Evolutionary conservation across 2,797 vertebrate species (phyloP).

Genomic region (Brachymystax lenok): DNA sequence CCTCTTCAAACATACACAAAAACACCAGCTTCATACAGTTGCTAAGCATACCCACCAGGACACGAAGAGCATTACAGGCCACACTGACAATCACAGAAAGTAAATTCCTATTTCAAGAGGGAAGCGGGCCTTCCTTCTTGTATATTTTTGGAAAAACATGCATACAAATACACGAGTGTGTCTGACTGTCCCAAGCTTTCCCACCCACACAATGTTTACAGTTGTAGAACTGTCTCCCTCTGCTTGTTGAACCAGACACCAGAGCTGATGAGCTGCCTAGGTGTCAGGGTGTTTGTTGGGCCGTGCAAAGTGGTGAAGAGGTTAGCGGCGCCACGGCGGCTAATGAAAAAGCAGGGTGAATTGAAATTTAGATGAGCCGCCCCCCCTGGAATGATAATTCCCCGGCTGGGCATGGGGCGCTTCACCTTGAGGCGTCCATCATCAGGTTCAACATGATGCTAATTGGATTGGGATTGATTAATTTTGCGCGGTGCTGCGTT

Average conservation of each 20-base stretch:
- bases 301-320: constrained; percentile 53
- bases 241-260: constrained; percentile 2
- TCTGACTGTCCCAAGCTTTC: too few species aligned
- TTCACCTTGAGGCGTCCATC: constrained; percentile 96
- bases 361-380: constrained; percentile 73
- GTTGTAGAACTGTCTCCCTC: too few species aligned
- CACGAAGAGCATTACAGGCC: not conserved
- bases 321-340: constrained; percentile 82
- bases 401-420: constrained; percentile 76
- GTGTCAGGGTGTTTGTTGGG: constrained; percentile 36
- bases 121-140: not conserved
- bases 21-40: not conserved
- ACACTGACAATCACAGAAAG: not conserved
- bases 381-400: constrained; percentile 86
- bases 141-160: constrained; percentile 59
- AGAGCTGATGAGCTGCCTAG: constrained; percentile 54
- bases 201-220: too few species aligned
- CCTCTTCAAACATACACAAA: too few species aligned
- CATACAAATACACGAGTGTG: constrained; percentile 78
- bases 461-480: constrained; percentile 97
- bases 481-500: constrained; percentile 92
- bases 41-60: not conserved
- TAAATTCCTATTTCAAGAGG: not conserved
- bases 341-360: constrained; percentile 83
- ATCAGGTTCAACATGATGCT: constrained; percentile 96